A percentile compares a stretch with the other conserved stretches of the same genome.
phyloP scores from a whole-genome alignment of 2,797 vertebrate genomes.

The Catamblyrhynchus diadema region DNA sequence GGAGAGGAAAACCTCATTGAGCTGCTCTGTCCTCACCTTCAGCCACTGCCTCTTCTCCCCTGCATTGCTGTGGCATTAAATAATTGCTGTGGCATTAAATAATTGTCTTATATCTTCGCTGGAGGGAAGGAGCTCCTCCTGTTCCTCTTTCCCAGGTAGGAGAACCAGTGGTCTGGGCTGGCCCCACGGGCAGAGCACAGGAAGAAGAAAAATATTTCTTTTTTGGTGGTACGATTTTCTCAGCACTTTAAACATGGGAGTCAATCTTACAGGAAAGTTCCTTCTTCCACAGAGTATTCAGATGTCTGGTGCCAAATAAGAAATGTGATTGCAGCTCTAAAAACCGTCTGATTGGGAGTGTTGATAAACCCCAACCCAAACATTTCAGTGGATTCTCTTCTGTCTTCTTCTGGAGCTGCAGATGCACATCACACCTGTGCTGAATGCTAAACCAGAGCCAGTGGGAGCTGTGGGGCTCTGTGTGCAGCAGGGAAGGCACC shows the following conservation, averaged over 20 bases:
- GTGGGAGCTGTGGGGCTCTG: background rate
- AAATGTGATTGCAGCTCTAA: background rate
- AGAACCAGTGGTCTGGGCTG: background rate
- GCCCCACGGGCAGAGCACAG: background rate
- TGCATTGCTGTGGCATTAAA: accelerated
- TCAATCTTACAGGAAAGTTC: background rate
- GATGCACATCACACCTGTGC: background rate
- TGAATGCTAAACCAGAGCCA: accelerated
- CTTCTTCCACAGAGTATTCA: background rate
- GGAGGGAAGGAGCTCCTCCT: background rate
- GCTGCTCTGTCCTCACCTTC: background rate
- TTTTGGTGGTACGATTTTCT: background rate
- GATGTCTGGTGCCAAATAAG: background rate
- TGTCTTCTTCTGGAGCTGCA: background rate
- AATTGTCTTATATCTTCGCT: accelerated
- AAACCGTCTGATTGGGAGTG: background rate
- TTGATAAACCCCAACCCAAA: background rate
- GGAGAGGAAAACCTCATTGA: accelerated
- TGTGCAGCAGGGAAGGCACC: background rate
- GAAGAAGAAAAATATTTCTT: background rate
- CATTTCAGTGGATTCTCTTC: background rate
- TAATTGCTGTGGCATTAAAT: background rate
- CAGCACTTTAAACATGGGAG: background rate
- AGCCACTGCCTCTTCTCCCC: background rate
- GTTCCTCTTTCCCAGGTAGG: background rate